Conservation (phyloP, 2,888 invertebrate species). For the Hyppa rectilinea region DNA sequence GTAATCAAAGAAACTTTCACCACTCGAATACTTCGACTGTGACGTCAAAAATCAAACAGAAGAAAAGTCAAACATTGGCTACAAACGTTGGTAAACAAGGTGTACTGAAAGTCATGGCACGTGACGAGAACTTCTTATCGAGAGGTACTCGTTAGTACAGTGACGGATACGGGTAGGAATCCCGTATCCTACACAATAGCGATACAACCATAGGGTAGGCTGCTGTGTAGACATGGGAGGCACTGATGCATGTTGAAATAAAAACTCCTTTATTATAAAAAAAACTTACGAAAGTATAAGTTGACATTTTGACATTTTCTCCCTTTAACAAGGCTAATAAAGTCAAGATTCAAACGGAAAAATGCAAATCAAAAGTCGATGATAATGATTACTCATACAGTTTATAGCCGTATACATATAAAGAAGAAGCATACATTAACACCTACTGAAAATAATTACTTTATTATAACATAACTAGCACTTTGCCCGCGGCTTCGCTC, state of each 20-base stretch:
- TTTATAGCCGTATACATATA: too few relatives aligned
- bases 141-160: constrained; percentile 59
- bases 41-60: constrained; percentile 71
- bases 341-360: background rate
- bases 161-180: constrained; percentile 40
- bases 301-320: background rate
- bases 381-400: background rate
- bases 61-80: constrained; percentile 66
- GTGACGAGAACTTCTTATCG: constrained; percentile 77
- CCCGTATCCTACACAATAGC: too few relatives aligned
- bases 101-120: constrained; percentile 73
- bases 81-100: constrained; percentile 74
- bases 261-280: background rate
- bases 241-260: background rate
- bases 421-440: background rate
- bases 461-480: too few relatives aligned
- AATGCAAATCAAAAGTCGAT: background rate
- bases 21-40: constrained; percentile 12
- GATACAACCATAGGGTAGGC: too few relatives aligned
- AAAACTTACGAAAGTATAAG: background rate
- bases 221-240: constrained; percentile 24
- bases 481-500: too few relatives aligned
- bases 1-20: constrained; percentile 37
- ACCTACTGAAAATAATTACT: background rate
- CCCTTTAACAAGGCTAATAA: background rate